These are phyloP conservation scores for Luidia sarsii DNA, from an alignment of 53 echinoderm and acorn worm species.

Conservation along the genomic window DNA sequence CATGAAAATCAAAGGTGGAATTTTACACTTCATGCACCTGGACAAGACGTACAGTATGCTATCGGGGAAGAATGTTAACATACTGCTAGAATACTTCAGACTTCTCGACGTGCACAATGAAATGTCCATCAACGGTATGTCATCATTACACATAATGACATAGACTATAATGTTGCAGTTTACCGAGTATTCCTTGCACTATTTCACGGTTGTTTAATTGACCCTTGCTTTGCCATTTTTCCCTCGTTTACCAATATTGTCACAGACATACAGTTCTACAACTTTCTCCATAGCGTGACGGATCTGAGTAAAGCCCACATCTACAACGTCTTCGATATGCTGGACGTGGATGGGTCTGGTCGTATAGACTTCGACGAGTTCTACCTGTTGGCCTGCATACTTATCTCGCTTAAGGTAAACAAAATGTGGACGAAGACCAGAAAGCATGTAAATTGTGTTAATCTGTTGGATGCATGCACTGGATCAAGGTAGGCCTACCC, in stretches of 20 bases:
- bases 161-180: too few relatives aligned
- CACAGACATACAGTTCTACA: slow-evolving; percentile 90
- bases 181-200: too few relatives aligned
- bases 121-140: slow-evolving; percentile 85
- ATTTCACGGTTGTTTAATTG: too few relatives aligned
- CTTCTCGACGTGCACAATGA: slow-evolving; percentile 87
- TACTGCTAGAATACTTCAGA: slow-evolving; percentile 84
- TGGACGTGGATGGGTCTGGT: slow-evolving; percentile 97
- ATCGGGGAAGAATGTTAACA: slow-evolving; percentile 82
- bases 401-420: slow-evolving; percentile 82
- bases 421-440: too few relatives aligned
- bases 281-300: slow-evolving; percentile 76
- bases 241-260: not conserved
- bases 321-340: slow-evolving; percentile 98
- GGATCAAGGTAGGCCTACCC: too few relatives aligned
- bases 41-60: slow-evolving; percentile 96
- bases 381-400: slow-evolving; percentile 87
- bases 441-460: too few relatives aligned
- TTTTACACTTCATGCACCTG: slow-evolving; percentile 80
- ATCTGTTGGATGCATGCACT: too few relatives aligned
- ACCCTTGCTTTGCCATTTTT: not conserved
- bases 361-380: slow-evolving; percentile 97
- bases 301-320: slow-evolving; percentile 85
- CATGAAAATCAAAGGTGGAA: slow-evolving; percentile 79
- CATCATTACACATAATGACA: not conserved